Base-by-base conservation (phyloP, 1,140 invertebrate species). In the Aradophagus sp. region DNA sequence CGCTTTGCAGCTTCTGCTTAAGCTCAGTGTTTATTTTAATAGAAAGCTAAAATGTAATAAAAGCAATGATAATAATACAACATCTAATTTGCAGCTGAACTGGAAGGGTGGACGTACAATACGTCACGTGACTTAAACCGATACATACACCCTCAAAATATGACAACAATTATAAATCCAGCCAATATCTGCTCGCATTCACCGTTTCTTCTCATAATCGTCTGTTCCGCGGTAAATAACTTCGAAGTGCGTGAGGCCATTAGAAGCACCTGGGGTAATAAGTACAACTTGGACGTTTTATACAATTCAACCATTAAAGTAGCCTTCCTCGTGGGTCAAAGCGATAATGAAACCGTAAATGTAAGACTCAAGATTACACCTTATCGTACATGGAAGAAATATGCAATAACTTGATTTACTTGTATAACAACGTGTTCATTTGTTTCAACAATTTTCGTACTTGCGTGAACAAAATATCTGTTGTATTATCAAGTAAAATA, bases 221-320 rank as follows among this genome's bases (percentile, higher is more conserved):
- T 95, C 1, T 92, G 90, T 76, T 93, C 93, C 0, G 88, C 91
- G 5, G 89, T 92, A 0, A 74, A 77, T 0, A 91, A 95, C 83
- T 88, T 91, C 55, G 87, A 90, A 19, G 86, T 87, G 32, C 84
- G 93, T 16, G 76, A 81, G 34, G 91, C 91, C 7, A 95, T 96
- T 56, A 86, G 94, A 69, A 89, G 93, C 72, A 95, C 93, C 0
- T 96, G 94, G 94, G 94, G 90, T 0, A 90, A 88, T 58, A 87
- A 89, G 56, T 87, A 83, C 35, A 88, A 89, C 70, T 75, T 92
- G 87, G 76, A 83, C 73, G 62, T 17, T 83, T 83, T 71, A 20
- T 76, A 76, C 56, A 78, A 83, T 69, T 77, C 77, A 75, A 78
- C 80, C 42, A 72, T 87, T 5, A 86, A 80, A 74, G 70, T 89